Base-by-base conservation (phyloP, 2,888 invertebrate genomes). In the Trachelus iudaicus region DNA sequence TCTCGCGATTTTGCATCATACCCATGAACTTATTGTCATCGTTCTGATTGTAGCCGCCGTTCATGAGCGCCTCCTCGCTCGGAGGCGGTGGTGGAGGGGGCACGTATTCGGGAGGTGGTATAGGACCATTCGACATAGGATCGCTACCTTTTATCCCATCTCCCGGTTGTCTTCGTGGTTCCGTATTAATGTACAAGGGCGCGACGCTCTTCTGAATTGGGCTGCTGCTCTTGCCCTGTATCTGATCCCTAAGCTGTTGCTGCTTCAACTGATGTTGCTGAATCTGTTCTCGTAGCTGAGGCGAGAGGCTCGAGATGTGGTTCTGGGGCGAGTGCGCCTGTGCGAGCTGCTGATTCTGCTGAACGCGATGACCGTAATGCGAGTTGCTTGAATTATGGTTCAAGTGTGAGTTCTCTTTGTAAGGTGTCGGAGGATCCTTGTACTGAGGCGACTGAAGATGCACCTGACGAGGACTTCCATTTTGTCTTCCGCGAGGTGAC, bases 171-270 rank as follows among this genome's bases (percentile, higher is more conserved):
- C 84, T 83, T 74, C 86, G 92, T 4, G 90, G 91, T 79, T 93
- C 92, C 0, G 96, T 95, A 87, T 96, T 96, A 56, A 96, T 95
- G 85, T 96, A 96, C 13, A 96, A 89, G 0, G 96, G 96, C 0
- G 93, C 80, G 33, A 84, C 84, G 73, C 83, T 85, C 37, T 79
- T 79, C 76, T 89, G 89, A 75, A 87, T 83, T 12, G 82, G 78
- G 74, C 86, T 81, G 69, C 86, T 85, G 4, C 85, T 84, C 75
- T 89, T 90, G 34, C 90, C 90, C 75, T 90, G 90, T 87, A 90
- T 90, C 76, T 89, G 90, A 76, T 90, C 90, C 78, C 89, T 90
- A 69, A 90, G 82, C 71, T 89, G 78, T 68, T 90, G 90, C 77
- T 90, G 90, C 80, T 90, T 90, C 56, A 90, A 79, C 80, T 90